phyloP scores from a whole-genome alignment of 2,113 vertebrate genomes.

The Rana temporaria region DNA sequence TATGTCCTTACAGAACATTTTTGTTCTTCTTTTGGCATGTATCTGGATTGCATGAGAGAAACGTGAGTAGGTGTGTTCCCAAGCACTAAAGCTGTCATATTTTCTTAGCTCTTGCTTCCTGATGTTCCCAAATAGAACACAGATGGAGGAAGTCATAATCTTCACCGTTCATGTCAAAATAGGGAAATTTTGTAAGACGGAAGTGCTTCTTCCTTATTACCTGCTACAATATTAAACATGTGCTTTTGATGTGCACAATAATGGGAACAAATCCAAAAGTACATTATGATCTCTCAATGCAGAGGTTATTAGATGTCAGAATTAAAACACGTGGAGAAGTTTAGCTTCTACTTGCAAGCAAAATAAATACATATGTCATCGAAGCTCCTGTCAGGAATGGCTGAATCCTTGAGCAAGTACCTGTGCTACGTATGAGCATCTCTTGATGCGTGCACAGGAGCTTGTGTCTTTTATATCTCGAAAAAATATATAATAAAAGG shows the following conservation, averaged over 20 bases:
- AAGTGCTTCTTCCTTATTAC: slow-evolving; percentile 17
- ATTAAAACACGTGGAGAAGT: slow-evolving; percentile 10
- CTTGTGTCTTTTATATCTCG: no score
- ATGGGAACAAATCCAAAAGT: slow-evolving; percentile 5
- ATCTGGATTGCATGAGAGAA: no score
- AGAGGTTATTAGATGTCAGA: slow-evolving; percentile 23
- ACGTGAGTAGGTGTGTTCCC: no score
- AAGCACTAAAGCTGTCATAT: neutral
- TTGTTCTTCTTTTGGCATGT: no score
- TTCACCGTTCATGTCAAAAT: slow-evolving; percentile 22
- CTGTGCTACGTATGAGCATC: no score
- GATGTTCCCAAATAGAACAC: neutral
- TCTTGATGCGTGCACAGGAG: no score
- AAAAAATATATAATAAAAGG: no score
- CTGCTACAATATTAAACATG: slow-evolving; percentile 10
- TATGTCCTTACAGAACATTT: no score
- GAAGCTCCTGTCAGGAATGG: neutral
- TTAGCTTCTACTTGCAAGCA: neutral
- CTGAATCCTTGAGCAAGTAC: no score
- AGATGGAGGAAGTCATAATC: slow-evolving; percentile 4
- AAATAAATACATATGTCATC: neutral
- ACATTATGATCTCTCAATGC: slow-evolving; percentile 34
- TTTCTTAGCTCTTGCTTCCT: neutral
- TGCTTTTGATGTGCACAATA: slow-evolving; percentile 18
- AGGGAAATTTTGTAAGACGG: slow-evolving; percentile 10